Base-by-base conservation (phyloP, 2,113 vertebrate genomes). In the Lophura nycthemera region DNA sequence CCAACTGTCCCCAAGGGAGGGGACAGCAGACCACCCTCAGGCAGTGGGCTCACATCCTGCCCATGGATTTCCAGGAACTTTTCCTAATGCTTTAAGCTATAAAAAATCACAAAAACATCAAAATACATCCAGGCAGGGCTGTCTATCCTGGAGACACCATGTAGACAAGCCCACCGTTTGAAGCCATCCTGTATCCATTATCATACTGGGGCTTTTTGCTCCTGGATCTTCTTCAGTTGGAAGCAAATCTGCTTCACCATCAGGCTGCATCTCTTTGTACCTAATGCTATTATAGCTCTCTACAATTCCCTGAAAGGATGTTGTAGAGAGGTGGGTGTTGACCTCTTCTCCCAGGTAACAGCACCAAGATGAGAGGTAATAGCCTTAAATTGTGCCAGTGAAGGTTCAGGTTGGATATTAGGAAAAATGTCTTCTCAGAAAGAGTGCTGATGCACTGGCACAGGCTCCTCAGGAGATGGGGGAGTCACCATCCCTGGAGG, bases 1-100 rank as follows among this genome's bases (percentile, higher is more conserved):
- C 66, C 0, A 0, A 25, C 56, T 75, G 60, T 70, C 64, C 56
- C 45, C 0, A 0, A 22, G 72, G 88, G 95, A 94, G 54, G 36
- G n/a, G 32, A 73, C 1, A 14, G 12, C 83, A 90, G 29, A 2
- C 0, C 5, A 4, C 8, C 34, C n/a, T n/a, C 0, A 1, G 63
- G 42, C 10, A 18, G 25, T 5, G 61, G 61, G 64, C 64, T 86
- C 71, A 48, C 22, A 50, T 32, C 38, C 63, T 89, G 66, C 0
- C 27, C 10, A 6, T 61, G 29, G 25, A 4, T 47, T 50, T 52
- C 64, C 69, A 64, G 50, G 79, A n/a, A 20, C 5, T 18, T 3
- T 15, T 77, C 63, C 0, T 5, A 34, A 34, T 0, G 22, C 7
- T 59, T 57, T 40, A 86, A 20, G 50, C 6, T 70, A 48, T 83